Conservation (phyloP, 2,113 vertebrate species). For the Chunga burmeisteri region DNA sequence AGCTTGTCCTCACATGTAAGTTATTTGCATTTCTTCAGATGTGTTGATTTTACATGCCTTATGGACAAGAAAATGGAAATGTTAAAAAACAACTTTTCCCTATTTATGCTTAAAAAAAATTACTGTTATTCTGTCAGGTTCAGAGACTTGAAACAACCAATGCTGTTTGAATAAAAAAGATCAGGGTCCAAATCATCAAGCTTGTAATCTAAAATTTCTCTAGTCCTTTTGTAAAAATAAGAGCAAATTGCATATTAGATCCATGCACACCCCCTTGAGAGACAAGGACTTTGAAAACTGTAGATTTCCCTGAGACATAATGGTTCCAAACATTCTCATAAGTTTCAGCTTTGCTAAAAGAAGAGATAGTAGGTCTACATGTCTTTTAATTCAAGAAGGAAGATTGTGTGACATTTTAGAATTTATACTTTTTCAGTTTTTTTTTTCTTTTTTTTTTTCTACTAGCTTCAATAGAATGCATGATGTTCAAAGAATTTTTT, state of each 20-base stretch:
- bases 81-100: not conserved
- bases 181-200: not conserved
- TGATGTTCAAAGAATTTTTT: not conserved
- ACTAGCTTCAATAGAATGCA: not conserved
- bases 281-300: not conserved
- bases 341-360: not conserved
- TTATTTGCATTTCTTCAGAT: slow-evolving; percentile 53
- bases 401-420: not conserved
- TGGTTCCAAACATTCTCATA: not conserved
- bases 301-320: not conserved
- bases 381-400: not conserved
- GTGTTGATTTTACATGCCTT: slow-evolving; percentile 21
- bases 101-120: not conserved
- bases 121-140: not conserved
- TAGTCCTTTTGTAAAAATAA: not conserved
- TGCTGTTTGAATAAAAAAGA: not conserved
- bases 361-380: not conserved
- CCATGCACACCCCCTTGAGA: not conserved
- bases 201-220: not conserved
- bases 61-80: not conserved
- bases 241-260: not conserved
- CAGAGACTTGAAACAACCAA: not conserved
- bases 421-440: not conserved
- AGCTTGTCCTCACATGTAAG: slow-evolving; percentile 41
- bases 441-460: not conserved